A percentile compares a stretch with the other conserved stretches of the same genome.
These are phyloP conservation scores for Erebia aethiops DNA, from an alignment of 2,888 invertebrate species.

Conservation along the genomic window DNA sequence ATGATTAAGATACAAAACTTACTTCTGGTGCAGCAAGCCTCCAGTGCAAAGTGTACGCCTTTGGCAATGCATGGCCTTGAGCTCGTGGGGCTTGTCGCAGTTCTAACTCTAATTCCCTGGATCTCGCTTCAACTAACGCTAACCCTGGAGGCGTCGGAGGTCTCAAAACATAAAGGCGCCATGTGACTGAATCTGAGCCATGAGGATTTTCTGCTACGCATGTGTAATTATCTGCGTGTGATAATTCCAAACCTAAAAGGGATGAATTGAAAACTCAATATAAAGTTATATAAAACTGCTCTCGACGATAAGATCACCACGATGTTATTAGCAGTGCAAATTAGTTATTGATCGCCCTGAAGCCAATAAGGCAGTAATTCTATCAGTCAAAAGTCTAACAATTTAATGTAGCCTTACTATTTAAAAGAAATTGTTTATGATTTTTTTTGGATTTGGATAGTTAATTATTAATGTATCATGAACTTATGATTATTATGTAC, in stretches of 20 bases:
- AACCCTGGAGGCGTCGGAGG: slow-evolving; percentile 88
- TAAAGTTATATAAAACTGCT: background rate
- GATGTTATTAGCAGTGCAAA: slow-evolving; percentile 12
- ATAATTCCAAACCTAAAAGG: slow-evolving; percentile 84
- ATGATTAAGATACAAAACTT: slow-evolving; percentile 52
- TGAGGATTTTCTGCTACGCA: slow-evolving; percentile 92
- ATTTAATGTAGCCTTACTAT: background rate
- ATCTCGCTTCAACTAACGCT: slow-evolving; percentile 78
- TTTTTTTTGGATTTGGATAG: too few relatives aligned
- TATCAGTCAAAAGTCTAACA: background rate
- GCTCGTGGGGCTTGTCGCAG: slow-evolving; percentile 63
- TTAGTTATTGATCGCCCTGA: slow-evolving; percentile 2
- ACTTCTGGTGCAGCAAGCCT: slow-evolving; percentile 88
- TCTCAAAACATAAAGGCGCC: slow-evolving; percentile 89
- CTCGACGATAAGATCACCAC: background rate
- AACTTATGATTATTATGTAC: too few relatives aligned
- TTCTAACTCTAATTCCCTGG: slow-evolving; percentile 72
- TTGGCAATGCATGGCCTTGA: slow-evolving; percentile 72
- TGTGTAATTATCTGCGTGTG: slow-evolving; percentile 90
- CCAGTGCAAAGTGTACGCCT: slow-evolving; percentile 87
- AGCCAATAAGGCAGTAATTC: background rate
- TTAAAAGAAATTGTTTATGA: background rate
- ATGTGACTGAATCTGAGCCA: slow-evolving; percentile 92
- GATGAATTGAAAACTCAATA: background rate
- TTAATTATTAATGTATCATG: background rate